Conservation (phyloP, 2,797 vertebrate species). For the Falco concolor region DNA sequence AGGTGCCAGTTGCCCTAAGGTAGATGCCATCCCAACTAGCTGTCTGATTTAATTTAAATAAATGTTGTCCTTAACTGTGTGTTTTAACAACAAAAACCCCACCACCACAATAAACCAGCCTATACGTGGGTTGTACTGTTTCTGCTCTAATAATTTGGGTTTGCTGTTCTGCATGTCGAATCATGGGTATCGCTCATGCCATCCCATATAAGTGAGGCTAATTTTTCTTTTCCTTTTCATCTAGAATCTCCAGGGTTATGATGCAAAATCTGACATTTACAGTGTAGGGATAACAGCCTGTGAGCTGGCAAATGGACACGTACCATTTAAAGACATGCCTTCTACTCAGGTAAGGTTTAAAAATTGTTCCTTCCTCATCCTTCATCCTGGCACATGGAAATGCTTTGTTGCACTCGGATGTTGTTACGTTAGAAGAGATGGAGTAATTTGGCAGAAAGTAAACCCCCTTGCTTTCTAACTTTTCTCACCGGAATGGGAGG, state of each 20-base stretch:
- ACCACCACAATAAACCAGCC: background rate
- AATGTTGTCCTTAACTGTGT: background rate
- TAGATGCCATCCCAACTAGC: background rate
- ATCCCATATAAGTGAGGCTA: background rate
- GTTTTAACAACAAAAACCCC: background rate
- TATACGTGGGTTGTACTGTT: background rate
- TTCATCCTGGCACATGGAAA: background rate
- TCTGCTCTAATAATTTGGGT: background rate
- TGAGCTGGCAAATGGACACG: conserved; percentile 95
- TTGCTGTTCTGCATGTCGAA: rapidly evolving
- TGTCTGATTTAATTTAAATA: background rate
- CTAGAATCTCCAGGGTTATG: conserved; percentile 95
- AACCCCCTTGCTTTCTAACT: too few species aligned
- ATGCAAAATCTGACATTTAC: conserved; percentile 97
- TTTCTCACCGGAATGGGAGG: too few species aligned
- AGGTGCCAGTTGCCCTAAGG: background rate
- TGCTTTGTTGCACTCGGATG: background rate
- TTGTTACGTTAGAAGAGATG: too few species aligned
- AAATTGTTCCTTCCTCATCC: background rate
- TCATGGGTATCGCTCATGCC: rapidly evolving
- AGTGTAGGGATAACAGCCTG: conserved; percentile 97
- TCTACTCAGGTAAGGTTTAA: conserved; percentile 85
- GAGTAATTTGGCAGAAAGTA: too few species aligned
- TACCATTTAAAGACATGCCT: conserved; percentile 98
- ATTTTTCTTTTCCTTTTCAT: background rate